Conservation (phyloP, 2,888 invertebrate species). For the Kryphioiulus occultus region DNA sequence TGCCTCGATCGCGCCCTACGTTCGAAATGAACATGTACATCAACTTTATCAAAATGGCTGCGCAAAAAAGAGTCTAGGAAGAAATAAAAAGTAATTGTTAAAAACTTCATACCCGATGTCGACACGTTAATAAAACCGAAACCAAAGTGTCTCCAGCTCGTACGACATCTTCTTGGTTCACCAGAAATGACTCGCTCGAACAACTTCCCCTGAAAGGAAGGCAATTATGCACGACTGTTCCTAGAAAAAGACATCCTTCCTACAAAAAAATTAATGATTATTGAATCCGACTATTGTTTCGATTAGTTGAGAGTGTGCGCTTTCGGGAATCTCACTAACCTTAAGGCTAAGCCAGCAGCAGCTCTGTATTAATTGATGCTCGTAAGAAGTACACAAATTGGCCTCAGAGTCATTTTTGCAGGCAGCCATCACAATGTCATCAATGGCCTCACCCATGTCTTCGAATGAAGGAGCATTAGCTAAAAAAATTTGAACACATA, state of each 20-base stretch:
- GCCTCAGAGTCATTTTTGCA: constrained; percentile 58
- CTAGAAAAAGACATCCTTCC: constrained; percentile 44
- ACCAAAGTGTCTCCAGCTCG: neutral
- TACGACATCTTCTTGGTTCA: neutral
- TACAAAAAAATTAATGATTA: neutral
- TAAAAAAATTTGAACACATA: neutral
- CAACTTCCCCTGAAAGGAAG: constrained; percentile 23
- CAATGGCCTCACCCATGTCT: constrained; percentile 77
- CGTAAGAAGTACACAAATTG: constrained; percentile 63
- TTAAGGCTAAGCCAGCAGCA: constrained; percentile 82
- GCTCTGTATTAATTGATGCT: constrained; percentile 74
- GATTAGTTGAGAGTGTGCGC: too few relatives aligned
- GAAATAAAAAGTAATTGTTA: neutral
- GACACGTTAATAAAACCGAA: constrained; percentile 40
- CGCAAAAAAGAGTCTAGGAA: neutral
- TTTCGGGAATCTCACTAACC: too few relatives aligned
- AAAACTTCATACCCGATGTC: constrained; percentile 48
- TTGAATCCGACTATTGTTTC: neutral
- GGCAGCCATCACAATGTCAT: constrained; percentile 66
- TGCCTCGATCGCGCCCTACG: constrained; percentile 79
- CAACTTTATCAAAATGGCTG: neutral
- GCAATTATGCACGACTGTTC: neutral
- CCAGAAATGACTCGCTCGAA: neutral
- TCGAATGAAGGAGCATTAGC: constrained; percentile 74
- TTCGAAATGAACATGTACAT: neutral